Base-by-base conservation (phyloP, 1,140 invertebrate genomes). In the Zaprionus vittiger region DNA sequence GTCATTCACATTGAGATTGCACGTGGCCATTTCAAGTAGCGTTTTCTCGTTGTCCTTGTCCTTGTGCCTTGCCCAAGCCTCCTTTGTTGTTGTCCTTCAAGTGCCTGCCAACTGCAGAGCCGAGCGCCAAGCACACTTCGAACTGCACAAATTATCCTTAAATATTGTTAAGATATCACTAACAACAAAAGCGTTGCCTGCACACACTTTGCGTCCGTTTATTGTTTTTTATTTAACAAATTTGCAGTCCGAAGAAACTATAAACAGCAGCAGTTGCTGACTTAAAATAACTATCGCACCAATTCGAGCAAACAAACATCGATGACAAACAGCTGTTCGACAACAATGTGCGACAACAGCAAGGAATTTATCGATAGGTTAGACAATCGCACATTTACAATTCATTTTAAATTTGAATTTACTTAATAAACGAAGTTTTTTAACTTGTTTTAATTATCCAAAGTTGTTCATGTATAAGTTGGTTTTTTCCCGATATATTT, bases 1-100 rank as follows among this genome's bases (percentile, higher is more conserved):
- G 15, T 89, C 78, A 62, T 81, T 84, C 17, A 79, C 54, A 77
- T 67, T 86, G 47, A 28, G 52, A 60, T 79, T 87, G 83, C 75
- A 77, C 55, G 85, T 78, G 66, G 70, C 81, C 85, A 90, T 89
- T 54, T n/a, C 57, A 31, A 52, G 17, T 24, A 22, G 61, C 64
- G 52, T 77, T 80, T 67, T 67, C n/a, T 47, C 20, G 11, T 52
- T 52, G 47, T 52, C 47, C 47, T 52, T 52, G 37, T 47, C 15
- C 41, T 22, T 44, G 31, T 60, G 15, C 24, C 5, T 47, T 38
- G 24, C 60, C 41, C 59, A 60, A 60, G 41, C 55, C 41, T 47
- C 38, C 41, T 67, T 59, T 67, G 65, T 67, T 24, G 22, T 20
- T 67, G 54, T 56, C 65, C 55, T 68, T 61, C 44, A 61, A 59